These are phyloP conservation scores for Ictalurus punctatus DNA, from an alignment of 2,113 vertebrate genomes.

Conservation along the genomic window DNA sequence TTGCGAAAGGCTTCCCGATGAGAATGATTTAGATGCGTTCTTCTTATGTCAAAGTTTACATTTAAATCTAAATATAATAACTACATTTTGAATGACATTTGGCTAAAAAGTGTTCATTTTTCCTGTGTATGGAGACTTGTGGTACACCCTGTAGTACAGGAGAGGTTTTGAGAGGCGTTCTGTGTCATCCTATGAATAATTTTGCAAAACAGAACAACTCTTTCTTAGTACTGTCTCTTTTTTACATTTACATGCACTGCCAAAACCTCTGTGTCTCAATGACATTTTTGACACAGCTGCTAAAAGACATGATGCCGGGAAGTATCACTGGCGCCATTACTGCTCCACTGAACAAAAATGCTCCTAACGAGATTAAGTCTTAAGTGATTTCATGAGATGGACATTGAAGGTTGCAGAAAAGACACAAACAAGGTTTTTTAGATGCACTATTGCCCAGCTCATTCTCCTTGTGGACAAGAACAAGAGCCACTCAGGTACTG, in stretches of 20 bases:
- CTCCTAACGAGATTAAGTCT: slow-evolving; percentile 38
- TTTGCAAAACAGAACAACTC: background rate
- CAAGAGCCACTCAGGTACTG: background rate
- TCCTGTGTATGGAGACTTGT: too few relatives aligned
- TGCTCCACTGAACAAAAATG: slow-evolving; percentile 38
- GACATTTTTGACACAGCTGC: slow-evolving; percentile 31
- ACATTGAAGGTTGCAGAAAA: background rate
- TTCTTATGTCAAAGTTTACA: too few relatives aligned
- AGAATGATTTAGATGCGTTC: too few relatives aligned
- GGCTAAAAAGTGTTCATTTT: too few relatives aligned
- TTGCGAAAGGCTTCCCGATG: too few relatives aligned
- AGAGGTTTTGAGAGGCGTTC: background rate
- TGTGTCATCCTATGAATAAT: background rate
- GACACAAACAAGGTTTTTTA: slow-evolving; percentile 7
- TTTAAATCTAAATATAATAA: too few relatives aligned
- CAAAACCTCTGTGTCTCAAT: slow-evolving; percentile 7
- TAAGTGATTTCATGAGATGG: slow-evolving; percentile 21
- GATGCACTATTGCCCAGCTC: background rate
- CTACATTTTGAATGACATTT: too few relatives aligned
- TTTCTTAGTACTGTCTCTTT: background rate
- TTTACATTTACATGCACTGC: background rate
- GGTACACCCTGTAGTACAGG: background rate
- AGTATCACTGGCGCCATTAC: slow-evolving; percentile 26
- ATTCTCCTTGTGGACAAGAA: background rate
- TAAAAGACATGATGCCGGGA: slow-evolving; percentile 20